Evolutionary conservation across 1,140 invertebrate genomes (phyloP), one percentile per base, ranked within the genome.

Genomic region (Drosophila fuyamai): DNA sequence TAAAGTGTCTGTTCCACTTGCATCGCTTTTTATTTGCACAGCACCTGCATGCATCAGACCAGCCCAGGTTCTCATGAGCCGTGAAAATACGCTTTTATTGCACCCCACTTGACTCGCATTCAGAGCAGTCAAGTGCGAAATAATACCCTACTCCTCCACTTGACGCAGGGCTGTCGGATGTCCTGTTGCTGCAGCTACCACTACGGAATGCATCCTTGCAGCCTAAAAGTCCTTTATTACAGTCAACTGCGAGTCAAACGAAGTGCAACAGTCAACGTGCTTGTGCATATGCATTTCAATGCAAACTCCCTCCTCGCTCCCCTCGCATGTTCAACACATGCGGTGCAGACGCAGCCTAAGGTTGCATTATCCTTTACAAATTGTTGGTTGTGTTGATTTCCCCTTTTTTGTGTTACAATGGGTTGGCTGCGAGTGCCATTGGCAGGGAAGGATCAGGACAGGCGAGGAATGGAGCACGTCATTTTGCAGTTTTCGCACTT

Each of bases 201-300:
- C n/a, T 51, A 29, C 46, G 16, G 46, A 51, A 27, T 60, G 65
- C 59, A 59, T 65, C 50, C 65, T 55, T 80, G 77, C 59, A 70
- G 38, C 55, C n/a, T 44, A 78, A 90, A 82, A 89, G 89, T 91
- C 89, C 81, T 91, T 91, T 91, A 91, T 91, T 79, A 90, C 85
- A 90, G 85, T 90, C 81, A 90, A 90, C 85, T 90, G 85, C 71
- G 63, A 90, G 81, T 90, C 66, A 90, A 90, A 60, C 85, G 85
- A 78, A 79, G 78, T 90, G 85, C 85, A 90, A 76, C 78, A 62
- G 63, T 80, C 79, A 67, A 82, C 76, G 82, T 88, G 85, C 76
- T 70, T 63, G 72, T 84, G 81, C 81, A 84, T 90, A 86, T 81
- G 79, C 66, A 79, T 80, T 80, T 70, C 62, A 79, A 60, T 61